phyloP scores from a whole-genome alignment of 2,113 vertebrate species.

The Acanthochromis polyacanthus region DNA sequence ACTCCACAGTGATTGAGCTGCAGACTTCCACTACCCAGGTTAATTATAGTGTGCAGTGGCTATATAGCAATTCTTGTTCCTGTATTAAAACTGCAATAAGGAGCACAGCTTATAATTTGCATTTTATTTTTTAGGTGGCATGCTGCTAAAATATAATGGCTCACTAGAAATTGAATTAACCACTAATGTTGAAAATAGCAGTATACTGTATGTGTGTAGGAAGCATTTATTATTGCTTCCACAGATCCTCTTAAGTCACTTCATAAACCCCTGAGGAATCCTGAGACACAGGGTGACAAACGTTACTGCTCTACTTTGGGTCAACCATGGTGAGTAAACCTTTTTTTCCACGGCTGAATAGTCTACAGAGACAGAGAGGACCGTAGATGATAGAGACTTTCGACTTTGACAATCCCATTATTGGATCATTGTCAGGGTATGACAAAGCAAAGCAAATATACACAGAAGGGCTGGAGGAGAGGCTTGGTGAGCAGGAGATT shows the following conservation, averaged over 20 bases:
- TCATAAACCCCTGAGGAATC: not conserved
- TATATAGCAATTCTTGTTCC: not conserved
- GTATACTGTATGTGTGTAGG: not conserved
- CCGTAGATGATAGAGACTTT: constrained; percentile 49
- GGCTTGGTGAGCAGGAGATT: constrained; percentile 34
- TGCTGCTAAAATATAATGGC: not conserved
- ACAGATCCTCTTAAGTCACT: not conserved
- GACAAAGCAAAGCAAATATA: constrained; percentile 68
- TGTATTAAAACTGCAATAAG: not conserved
- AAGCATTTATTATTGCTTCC: not conserved
- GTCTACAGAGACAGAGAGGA: constrained; percentile 27
- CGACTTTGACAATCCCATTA: constrained; percentile 65
- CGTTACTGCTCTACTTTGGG: not conserved
- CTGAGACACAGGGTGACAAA: not conserved
- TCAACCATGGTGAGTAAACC: constrained; percentile 17
- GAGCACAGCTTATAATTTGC: not conserved
- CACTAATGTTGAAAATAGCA: not conserved
- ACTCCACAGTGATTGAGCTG: not conserved
- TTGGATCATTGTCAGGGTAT: constrained; percentile 58
- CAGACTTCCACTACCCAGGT: not conserved
- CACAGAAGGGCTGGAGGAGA: constrained; percentile 39
- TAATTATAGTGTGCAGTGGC: too few relatives aligned
- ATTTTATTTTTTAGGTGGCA: not conserved
- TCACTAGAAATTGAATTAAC: not conserved
- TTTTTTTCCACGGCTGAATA: constrained; percentile 8